Conservation (phyloP, 2,113 vertebrate genomes). For the Hippocampus guttulatus region DNA sequence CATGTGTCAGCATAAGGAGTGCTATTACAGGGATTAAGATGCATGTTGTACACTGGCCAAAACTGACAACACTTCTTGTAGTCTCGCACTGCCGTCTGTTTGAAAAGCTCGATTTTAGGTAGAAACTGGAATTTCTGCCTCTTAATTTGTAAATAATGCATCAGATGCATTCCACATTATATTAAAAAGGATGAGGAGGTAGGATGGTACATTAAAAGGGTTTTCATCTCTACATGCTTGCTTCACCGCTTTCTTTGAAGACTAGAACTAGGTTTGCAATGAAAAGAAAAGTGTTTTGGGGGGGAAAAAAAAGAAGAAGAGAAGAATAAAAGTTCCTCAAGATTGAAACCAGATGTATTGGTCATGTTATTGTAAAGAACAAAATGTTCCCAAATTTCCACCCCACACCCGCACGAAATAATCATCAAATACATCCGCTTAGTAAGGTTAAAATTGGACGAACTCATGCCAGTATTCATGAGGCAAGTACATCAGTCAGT, state of each 20-base stretch:
- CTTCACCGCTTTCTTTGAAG: slow-evolving; percentile 39
- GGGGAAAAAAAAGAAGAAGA: slow-evolving; percentile 3
- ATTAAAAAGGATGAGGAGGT: slow-evolving; percentile 49
- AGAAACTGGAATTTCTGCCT: slow-evolving; percentile 53
- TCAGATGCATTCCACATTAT: slow-evolving; percentile 54
- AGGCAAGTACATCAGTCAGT: slow-evolving; percentile 41
- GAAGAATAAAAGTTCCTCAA: slow-evolving; percentile 11
- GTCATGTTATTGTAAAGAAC: not conserved
- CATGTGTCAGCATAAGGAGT: slow-evolving; percentile 69
- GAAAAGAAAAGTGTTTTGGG: slow-evolving; percentile 15
- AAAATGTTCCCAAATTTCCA: slow-evolving; percentile 13
- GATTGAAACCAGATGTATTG: slow-evolving; percentile 19
- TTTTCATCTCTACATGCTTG: slow-evolving; percentile 39
- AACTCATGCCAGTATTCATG: slow-evolving; percentile 49
- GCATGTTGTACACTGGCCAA: slow-evolving; percentile 60
- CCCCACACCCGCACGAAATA: slow-evolving; percentile 19
- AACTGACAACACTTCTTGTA: slow-evolving; percentile 71
- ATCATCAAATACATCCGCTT: slow-evolving; percentile 5
- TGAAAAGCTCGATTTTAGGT: slow-evolving; percentile 46
- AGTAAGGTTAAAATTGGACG: slow-evolving; percentile 35
- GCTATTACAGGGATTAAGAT: slow-evolving; percentile 67
- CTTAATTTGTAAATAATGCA: slow-evolving; percentile 70
- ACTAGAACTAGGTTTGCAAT: slow-evolving; percentile 27
- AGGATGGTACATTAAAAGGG: slow-evolving; percentile 52
- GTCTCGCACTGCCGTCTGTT: slow-evolving; percentile 44